Base-by-base conservation (phyloP, 2,888 invertebrate genomes). In the Catocala fraxini region DNA sequence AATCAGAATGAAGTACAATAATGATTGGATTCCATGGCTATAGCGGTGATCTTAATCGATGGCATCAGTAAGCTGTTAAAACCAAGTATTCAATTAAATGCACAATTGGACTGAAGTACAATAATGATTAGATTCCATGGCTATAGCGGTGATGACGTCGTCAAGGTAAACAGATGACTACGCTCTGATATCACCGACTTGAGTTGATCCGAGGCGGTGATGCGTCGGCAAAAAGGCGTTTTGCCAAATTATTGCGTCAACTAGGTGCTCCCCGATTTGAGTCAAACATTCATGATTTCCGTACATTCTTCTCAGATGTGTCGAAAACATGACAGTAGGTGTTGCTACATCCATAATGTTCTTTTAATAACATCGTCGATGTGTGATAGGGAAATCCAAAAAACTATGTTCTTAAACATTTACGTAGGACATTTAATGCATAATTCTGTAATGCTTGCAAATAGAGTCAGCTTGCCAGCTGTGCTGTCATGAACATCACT, bases 81-180 rank as follows among this genome's bases (percentile, higher is more conserved):
- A 45, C 12, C 43, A 45, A n/a, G 43, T 6, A 45, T 12, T 12
- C 12, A 45, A 25, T 48, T 48, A 48, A 48, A 34, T 34, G n/a
- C 11, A 11, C n/a, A 7, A 25, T 34, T 2, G n/a, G n/a, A 48
- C 33, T 11, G 13, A 47, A 25, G 7, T 47, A 25, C 13, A 25
- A 35, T 15, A 15, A 15, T 45, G 1, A 48, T 48, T 11, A 35
- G 10, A 15, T 48, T 9, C 33, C 15, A 7, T 5, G 12, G 45
- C 12, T 5, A 12, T 13, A 5, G 42, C 42, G 33, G 11, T 13
- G 41, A 58, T 71, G 71, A 77, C 66, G 66, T 63, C 61, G 51
- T 35, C 51, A n/a, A 48, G 12, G 63, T 76, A 68, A 66, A 68
- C 65, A 74, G 49, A 70, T 76, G 71, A 76, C 60, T 67, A 41